phyloP scores from a whole-genome alignment of 2,888 invertebrate genomes.

The Pyralis farinalis region DNA sequence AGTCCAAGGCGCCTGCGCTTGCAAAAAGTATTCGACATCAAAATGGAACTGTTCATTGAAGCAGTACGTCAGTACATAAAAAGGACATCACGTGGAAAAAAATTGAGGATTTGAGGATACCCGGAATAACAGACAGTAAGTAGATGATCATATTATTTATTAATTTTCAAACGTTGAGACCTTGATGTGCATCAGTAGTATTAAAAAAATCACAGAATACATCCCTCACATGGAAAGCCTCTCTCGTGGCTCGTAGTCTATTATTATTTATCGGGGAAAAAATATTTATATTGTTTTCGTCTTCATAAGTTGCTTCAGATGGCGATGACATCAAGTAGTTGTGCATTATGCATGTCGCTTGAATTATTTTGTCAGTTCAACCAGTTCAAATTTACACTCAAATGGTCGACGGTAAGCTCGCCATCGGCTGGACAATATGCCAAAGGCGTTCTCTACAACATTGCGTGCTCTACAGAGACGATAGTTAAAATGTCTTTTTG shows the following conservation, averaged over 20 bases:
- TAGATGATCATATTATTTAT: constrained; percentile 5
- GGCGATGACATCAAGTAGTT: constrained; percentile 11
- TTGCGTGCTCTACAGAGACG: too few species aligned
- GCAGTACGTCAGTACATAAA: too few species aligned
- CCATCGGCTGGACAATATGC: too few species aligned
- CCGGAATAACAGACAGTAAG: constrained; percentile 6
- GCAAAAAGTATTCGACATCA: too few species aligned
- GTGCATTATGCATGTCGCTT: constrained; percentile 9
- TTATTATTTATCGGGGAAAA: too few species aligned
- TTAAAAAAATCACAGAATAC: constrained; percentile 6
- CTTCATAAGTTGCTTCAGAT: constrained; percentile 10
- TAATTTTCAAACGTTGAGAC: constrained; percentile 5
- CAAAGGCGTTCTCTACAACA: too few species aligned
- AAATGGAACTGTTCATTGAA: too few species aligned
- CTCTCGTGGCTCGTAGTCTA: too few species aligned
- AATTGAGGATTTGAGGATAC: not conserved
- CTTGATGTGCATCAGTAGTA: constrained; percentile 4
- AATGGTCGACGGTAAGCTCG: not conserved
- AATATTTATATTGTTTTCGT: constrained; percentile 5
- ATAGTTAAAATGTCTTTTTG: too few species aligned
- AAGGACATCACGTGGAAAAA: not conserved
- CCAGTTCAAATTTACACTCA: constrained; percentile 6
- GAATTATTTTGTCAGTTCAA: constrained; percentile 8
- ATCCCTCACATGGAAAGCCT: not conserved
- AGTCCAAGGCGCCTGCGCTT: too few species aligned